Evolutionary conservation across 2,113 vertebrate genomes (phyloP).

Genomic region (Chauna torquata): DNA sequence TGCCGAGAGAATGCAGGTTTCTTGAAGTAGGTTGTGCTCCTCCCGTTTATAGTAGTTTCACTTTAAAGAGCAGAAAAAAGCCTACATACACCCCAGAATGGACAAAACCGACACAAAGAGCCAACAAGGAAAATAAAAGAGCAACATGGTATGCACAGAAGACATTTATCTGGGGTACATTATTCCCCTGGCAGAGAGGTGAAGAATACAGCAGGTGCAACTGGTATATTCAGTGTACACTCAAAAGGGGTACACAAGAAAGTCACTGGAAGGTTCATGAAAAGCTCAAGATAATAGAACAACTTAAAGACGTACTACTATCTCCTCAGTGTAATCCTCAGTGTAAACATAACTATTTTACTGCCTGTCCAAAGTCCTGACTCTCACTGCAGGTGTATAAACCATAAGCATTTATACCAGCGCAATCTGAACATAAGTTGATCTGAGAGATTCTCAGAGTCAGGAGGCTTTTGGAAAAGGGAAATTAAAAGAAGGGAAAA

Average conservation of each 20-base stretch:
- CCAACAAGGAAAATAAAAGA: background rate
- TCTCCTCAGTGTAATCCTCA: background rate
- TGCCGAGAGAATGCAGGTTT: background rate
- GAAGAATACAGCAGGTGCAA: background rate
- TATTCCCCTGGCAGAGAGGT: background rate
- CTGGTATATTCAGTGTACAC: background rate
- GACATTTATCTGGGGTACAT: rapidly evolving
- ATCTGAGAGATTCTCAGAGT: background rate
- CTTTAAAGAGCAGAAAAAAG: background rate
- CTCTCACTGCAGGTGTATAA: background rate
- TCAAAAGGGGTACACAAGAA: background rate
- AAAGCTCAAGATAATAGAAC: background rate
- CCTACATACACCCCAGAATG: background rate
- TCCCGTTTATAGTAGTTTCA: background rate
- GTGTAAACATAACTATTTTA: background rate
- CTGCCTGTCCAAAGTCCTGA: background rate
- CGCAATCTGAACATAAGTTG: background rate
- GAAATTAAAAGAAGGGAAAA: rapidly evolving
- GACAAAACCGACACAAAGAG: background rate
- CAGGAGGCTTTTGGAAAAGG: background rate
- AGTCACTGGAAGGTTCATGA: background rate
- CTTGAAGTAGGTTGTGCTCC: background rate
- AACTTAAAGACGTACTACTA: background rate
- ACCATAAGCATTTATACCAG: background rate
- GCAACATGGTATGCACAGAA: background rate